Base-by-base conservation (phyloP, 1,140 invertebrate genomes). In the Drosophila ananassae region DNA sequence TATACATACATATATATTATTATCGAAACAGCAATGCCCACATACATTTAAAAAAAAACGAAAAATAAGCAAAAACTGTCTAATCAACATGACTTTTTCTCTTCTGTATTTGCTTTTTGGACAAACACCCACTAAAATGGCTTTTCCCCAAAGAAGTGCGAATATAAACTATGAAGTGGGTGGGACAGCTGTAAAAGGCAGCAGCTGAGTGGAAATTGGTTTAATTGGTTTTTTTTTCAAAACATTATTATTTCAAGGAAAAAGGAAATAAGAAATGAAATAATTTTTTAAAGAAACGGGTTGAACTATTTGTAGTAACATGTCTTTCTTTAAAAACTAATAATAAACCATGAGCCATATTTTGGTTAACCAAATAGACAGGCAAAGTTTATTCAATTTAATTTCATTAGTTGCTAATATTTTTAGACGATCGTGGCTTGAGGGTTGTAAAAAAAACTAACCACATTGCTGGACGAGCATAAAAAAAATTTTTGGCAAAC, bases 1-100 rank as follows among this genome's bases (percentile, higher is more conserved):
- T n/a, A n/a, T n/a, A n/a, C n/a, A n/a, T n/a, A n/a, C n/a, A n/a
- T 32, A 51, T 77, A 54, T 57, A 46, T 73, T 57, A 68, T 47
- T 66, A 57, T 58, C 48, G 48, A 54, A 50, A 22, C 52, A 50
- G 21, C 48, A 77, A 62, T 37, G 12, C 34, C 34, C 34, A 1
- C 34, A 12, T 24, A 50, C 41, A 44, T 21, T 28, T 9, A 13
- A 24, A 37, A 46, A n/a, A n/a, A 56, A 24, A 39, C 25, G 37
- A 53, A 30, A n/a, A 28, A 28, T 28, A 21, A 21, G 30, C 24
- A 73, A 57, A 62, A 68, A 68, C 60, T 82, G 62, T 68, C 59
- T 68, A 77, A 82, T 78, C 74, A 77, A 82, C 68, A 53, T 67
- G 74, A 77, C 64, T 77, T 80, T 71, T 41, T 73, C 47, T 44